Evolutionary conservation across 2,797 vertebrate genomes (phyloP).

Genomic region (Cryptoprocta ferox): DNA sequence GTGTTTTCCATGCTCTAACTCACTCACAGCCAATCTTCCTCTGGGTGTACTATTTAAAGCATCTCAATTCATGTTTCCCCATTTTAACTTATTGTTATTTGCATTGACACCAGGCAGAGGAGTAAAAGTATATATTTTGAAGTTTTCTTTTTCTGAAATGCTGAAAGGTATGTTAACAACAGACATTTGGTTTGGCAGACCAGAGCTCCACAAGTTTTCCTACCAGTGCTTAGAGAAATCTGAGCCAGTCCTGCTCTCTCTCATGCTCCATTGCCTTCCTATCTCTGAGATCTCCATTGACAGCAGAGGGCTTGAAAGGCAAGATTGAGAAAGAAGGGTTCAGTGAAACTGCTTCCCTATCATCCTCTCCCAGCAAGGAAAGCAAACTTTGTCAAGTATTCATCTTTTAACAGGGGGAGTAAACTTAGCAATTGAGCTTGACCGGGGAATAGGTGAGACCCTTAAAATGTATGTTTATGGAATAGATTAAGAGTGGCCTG

Average conservation of each 20-base stretch:
- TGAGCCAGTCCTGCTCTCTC: neutral
- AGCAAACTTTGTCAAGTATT: neutral
- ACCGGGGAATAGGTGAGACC: neutral
- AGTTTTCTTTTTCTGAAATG: neutral
- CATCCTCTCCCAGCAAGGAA: neutral
- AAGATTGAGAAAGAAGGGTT: neutral
- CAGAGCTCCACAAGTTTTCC: neutral
- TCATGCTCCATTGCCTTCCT: neutral
- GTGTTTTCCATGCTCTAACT: neutral
- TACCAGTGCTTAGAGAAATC: neutral
- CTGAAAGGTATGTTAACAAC: neutral
- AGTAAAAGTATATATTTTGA: neutral
- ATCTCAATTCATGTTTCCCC: neutral
- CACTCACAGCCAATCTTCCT: neutral
- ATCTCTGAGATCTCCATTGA: neutral
- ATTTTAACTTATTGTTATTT: slow-evolving; percentile 27
- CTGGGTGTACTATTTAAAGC: neutral
- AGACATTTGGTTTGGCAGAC: neutral
- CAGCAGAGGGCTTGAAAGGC: neutral
- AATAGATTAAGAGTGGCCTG: neutral
- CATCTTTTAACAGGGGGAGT: neutral
- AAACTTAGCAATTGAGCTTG: neutral
- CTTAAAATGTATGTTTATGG: neutral
- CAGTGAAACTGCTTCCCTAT: neutral
- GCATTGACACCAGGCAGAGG: neutral